A percentile compares a stretch with the other conserved stretches of the same genome.
Conservation (phyloP, 2,113 vertebrate species). For the Hemiprocne comata region DNA sequence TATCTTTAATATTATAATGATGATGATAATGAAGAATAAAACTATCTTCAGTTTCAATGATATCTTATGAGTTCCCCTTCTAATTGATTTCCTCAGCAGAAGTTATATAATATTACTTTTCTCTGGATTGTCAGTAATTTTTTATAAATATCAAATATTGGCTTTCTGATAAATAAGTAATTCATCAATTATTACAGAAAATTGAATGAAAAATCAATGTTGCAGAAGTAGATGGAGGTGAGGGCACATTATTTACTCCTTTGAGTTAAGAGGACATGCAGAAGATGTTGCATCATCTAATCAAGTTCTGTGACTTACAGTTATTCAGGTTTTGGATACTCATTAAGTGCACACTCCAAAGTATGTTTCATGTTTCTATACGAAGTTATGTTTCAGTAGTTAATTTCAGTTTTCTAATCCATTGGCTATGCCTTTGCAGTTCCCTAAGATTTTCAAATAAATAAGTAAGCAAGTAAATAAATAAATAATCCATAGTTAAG, state of each 20-base stretch:
- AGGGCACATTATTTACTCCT: background rate
- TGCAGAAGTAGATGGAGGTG: background rate
- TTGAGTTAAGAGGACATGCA: background rate
- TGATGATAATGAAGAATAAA: background rate
- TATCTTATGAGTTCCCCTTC: background rate
- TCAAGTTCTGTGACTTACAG: background rate
- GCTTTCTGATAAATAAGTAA: background rate
- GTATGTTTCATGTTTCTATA: background rate
- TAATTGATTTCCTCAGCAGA: background rate
- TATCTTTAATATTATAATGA: background rate
- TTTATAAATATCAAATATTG: background rate
- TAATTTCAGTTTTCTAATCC: background rate
- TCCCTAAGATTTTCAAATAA: background rate
- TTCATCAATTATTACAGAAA: background rate
- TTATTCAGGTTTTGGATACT: background rate
- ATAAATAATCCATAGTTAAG: background rate
- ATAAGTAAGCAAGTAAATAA: too few species aligned
- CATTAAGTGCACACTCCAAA: background rate
- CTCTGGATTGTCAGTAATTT: background rate
- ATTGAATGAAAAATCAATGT: background rate
- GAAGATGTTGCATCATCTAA: background rate
- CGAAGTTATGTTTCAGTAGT: background rate
- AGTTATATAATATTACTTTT: background rate
- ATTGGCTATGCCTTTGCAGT: background rate
- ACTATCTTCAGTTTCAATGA: background rate